These are phyloP conservation scores for Pachliopta kotzebuea DNA, from an alignment of 2,888 invertebrate species.

Conservation along the genomic window DNA sequence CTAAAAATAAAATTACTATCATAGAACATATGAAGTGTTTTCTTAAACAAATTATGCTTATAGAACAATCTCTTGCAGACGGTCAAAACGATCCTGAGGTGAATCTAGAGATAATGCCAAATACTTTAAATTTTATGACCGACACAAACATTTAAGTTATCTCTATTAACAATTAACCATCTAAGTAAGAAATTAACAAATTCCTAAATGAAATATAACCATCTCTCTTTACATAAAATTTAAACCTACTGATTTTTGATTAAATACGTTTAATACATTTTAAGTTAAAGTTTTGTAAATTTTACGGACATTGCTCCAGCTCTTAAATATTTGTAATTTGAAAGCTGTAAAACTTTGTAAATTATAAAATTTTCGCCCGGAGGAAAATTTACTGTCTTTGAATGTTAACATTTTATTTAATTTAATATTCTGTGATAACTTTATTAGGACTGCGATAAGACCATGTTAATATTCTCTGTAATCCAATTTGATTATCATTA, in stretches of 20 bases:
- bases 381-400: conserved; percentile 23
- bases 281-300: conserved; percentile 1
- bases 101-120: too few species aligned
- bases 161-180: too few species aligned
- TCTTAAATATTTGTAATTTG: not conserved
- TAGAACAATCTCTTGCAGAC: too few species aligned
- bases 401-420: conserved; percentile 26
- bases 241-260: not conserved
- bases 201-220: not conserved
- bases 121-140: too few species aligned
- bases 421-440: conserved; percentile 22
- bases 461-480: conserved; percentile 21
- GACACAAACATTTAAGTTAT: too few species aligned
- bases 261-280: not conserved
- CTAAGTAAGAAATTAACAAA: not conserved
- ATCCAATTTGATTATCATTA: conserved; percentile 21
- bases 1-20: too few species aligned
- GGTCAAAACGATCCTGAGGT: too few species aligned
- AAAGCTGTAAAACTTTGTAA: not conserved
- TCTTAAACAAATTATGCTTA: too few species aligned
- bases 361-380: conserved; percentile 1
- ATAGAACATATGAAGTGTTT: too few species aligned
- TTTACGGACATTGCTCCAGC: not conserved
- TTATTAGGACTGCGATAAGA: conserved; percentile 18
- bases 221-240: not conserved